Conservation (phyloP, 2,888 invertebrate species). For the Acronicta alni region DNA sequence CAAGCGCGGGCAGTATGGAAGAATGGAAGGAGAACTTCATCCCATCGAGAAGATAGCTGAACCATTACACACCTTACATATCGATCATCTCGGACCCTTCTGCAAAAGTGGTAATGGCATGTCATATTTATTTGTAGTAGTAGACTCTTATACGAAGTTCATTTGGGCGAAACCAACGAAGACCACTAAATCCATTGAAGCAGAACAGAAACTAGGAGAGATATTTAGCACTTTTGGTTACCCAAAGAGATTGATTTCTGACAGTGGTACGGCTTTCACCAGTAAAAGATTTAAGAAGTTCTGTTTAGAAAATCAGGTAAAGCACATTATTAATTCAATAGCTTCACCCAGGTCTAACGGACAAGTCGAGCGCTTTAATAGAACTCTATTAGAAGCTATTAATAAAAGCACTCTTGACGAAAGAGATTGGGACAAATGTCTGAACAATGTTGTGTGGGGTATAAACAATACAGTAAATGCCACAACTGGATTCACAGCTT, state of each 20-base stretch:
- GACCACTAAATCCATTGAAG: neutral
- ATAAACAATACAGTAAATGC: neutral
- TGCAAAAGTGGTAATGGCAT: neutral
- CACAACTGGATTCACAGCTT: neutral
- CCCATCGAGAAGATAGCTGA: neutral
- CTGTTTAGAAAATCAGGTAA: neutral
- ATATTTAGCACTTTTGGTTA: neutral
- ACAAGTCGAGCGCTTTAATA: neutral
- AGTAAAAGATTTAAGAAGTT: neutral
- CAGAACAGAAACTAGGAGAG: neutral
- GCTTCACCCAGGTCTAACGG: neutral
- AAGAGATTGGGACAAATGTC: neutral
- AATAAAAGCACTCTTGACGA: neutral
- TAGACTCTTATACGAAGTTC: neutral
- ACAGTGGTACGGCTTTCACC: neutral
- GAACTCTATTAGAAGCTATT: neutral
- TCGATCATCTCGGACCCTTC: neutral
- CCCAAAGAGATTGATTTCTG: neutral
- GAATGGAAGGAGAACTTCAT: neutral
- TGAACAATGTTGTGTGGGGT: neutral
- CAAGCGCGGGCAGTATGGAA: neutral
- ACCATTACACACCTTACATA: neutral
- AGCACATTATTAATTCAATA: neutral
- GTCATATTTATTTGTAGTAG: neutral
- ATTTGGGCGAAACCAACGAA: neutral